phyloP scores from a whole-genome alignment of 2,113 vertebrate genomes.

The Macrotis lagotis region DNA sequence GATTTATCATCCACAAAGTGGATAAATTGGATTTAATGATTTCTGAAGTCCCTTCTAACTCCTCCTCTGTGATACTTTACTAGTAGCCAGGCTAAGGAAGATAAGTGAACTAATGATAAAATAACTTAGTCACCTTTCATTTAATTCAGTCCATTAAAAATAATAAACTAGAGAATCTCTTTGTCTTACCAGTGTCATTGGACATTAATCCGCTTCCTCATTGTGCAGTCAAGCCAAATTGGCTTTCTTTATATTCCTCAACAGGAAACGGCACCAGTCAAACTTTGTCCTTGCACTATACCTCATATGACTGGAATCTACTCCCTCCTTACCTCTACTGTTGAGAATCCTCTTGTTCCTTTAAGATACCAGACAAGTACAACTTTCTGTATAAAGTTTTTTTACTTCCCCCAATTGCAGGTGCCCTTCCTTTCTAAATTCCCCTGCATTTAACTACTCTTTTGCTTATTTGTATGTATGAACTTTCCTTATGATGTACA shows the following conservation, averaged over 20 bases:
- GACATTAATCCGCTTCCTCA: not conserved
- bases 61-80: not conserved
- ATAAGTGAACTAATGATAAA: not conserved
- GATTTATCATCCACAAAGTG: not conserved
- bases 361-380: not conserved
- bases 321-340: not conserved
- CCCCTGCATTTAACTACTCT: no score
- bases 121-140: not conserved
- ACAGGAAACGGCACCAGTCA: not conserved
- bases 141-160: not conserved
- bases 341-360: not conserved
- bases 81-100: not conserved
- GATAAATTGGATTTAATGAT: not conserved
- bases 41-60: not conserved
- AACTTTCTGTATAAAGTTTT: not conserved
- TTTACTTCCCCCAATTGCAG: not conserved
- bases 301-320: not conserved
- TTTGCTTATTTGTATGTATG: no score
- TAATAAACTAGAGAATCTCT: not conserved
- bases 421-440: not conserved
- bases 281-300: not conserved
- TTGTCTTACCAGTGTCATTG: not conserved
- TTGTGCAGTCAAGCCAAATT: not conserved
- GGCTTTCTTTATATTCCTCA: not conserved
- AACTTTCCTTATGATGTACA: no score